A percentile compares a stretch with the other conserved stretches of the same genome.
Evolutionary conservation across 2,113 vertebrate species (phyloP).

Genomic region (Sphyrna mokarran): DNA sequence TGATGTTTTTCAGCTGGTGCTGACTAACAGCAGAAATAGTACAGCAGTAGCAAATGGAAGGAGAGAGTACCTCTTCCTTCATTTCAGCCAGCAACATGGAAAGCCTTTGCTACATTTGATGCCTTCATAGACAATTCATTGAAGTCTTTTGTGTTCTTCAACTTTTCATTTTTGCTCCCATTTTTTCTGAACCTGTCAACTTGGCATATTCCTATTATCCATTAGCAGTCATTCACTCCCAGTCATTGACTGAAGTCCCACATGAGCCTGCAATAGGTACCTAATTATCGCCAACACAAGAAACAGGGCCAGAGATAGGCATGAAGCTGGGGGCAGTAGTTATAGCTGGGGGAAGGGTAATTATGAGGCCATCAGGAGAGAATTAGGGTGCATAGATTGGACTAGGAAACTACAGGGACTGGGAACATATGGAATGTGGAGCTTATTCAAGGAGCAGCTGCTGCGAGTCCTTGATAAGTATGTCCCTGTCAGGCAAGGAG

Average conservation of each 20-base stretch:
- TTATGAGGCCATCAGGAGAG: too few species aligned
- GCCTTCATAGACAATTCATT: neutral
- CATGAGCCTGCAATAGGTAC: neutral
- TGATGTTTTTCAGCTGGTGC: too few species aligned
- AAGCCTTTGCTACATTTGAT: neutral
- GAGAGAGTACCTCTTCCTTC: neutral
- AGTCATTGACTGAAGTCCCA: neutral
- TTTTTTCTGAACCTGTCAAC: neutral
- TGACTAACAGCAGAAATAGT: neutral
- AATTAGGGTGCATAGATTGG: too few species aligned
- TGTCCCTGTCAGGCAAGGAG: too few species aligned
- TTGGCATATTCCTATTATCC: neutral
- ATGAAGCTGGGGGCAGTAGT: too few species aligned
- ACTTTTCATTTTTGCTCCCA: neutral
- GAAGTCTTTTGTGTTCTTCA: neutral
- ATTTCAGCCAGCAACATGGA: neutral
- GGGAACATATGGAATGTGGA: too few species aligned
- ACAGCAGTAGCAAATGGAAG: neutral
- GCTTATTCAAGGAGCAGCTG: too few species aligned
- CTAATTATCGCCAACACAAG: neutral
- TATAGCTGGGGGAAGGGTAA: too few species aligned
- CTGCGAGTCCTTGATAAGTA: too few species aligned
- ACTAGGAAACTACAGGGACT: too few species aligned
- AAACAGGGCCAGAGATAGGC: neutral
- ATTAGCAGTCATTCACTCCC: neutral